Base-by-base conservation (phyloP, 2,888 invertebrate genomes). In the Urechis unicinctus region DNA sequence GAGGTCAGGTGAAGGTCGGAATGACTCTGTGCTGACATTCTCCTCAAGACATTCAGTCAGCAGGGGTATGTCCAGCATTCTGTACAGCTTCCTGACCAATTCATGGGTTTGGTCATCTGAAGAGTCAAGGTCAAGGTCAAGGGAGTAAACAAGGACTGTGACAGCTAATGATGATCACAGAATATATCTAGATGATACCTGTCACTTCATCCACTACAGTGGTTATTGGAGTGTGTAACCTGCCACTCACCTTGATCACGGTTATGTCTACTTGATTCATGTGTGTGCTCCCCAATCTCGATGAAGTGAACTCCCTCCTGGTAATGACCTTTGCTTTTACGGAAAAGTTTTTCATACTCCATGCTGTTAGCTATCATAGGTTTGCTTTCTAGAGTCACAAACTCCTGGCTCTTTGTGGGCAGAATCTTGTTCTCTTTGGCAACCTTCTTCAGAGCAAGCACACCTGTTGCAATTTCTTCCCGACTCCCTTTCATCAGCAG, bases 331-430 rank as follows among this genome's bases (percentile, higher is more conserved):
- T 45, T 50, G 25, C 50, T 46, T 13, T 31, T 56, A 4, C 22
- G 13, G 50, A 59, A 64, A 17, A 59, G 24, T 21, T 50, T 28
- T 42, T 62, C 61, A 31, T 56, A 44, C 30, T 52, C 42, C 1
- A 53, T 53, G 50, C 68, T 68, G 55, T 76, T 73, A 9, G 68
- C 64, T 49, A 74, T 65, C 65, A 76, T 61, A n/a, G 73, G 74
- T 4, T 61, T 54, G n/a, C 71, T 68, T 3, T 59, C 61, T 17
- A 69, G 54, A 21, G 65, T 61, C 17, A 72, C 69, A 72, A 71
- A 74, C 21, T 59, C 43, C 9, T 63, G 61, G 9, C 55, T 55
- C 55, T 68, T 72, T 4, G 70, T 67, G 21, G 70, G 70, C 22
- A 75, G 62, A 21, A 73, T 63, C 21, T 46, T 28, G 13, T 50